Conservation (phyloP, 2,113 vertebrate species). For the Chionomys nivalis region DNA sequence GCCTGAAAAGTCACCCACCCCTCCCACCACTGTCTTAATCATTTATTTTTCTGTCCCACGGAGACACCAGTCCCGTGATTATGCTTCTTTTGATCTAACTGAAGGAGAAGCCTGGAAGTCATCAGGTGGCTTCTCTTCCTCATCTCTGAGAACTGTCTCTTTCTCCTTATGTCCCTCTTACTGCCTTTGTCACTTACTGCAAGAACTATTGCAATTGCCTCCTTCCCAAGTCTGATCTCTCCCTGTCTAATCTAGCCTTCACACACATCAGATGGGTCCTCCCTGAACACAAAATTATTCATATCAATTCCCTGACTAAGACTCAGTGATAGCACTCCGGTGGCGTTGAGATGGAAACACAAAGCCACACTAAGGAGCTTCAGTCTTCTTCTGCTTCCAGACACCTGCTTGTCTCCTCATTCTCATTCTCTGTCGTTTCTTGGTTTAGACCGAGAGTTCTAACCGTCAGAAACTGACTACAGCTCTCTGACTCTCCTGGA, state of each 20-base stretch:
- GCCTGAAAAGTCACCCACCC: background rate
- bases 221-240: background rate
- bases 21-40: background rate
- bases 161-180: background rate
- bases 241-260: background rate
- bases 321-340: background rate
- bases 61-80: background rate
- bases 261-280: background rate
- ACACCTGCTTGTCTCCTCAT: background rate
- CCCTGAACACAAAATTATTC: conserved; percentile 27
- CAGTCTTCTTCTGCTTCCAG: background rate
- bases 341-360: background rate
- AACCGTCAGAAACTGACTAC: background rate
- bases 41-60: background rate
- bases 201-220: background rate
- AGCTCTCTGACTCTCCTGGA: background rate
- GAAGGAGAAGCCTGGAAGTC: background rate
- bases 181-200: background rate
- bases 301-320: background rate
- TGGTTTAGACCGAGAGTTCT: background rate
- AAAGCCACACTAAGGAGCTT: background rate
- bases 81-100: background rate
- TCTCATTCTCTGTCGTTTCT: background rate
- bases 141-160: background rate
- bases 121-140: background rate